These are phyloP conservation scores for Gallirallus australis DNA, from an alignment of 2,797 vertebrate genomes.

Conservation along the genomic window DNA sequence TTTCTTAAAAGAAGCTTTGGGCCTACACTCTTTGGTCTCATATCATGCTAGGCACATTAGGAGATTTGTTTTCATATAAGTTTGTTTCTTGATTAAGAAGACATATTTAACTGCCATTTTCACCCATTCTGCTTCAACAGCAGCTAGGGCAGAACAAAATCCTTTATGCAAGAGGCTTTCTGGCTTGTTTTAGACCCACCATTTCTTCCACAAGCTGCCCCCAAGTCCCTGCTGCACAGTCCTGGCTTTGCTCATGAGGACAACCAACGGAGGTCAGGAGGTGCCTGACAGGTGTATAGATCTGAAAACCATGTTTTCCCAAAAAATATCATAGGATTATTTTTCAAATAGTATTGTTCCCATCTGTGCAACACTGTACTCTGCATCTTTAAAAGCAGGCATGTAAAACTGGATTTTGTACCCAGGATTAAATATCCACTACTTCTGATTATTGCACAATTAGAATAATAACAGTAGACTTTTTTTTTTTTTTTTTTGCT, in stretches of 20 bases:
- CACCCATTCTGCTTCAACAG: background rate
- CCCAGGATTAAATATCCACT: background rate
- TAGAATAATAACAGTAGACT: conserved; percentile 4
- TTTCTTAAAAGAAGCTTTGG: background rate
- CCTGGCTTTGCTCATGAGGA: background rate
- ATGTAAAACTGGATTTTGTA: background rate
- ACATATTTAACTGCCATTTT: background rate
- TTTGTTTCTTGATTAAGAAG: background rate
- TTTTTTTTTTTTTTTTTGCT: conserved; percentile 10
- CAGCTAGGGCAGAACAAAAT: background rate
- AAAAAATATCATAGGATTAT: background rate
- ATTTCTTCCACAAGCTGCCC: background rate
- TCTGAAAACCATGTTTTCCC: background rate
- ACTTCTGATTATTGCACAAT: background rate
- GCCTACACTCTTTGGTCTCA: background rate
- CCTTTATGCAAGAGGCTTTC: background rate
- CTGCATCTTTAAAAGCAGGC: background rate
- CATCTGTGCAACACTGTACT: background rate
- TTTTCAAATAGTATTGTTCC: background rate
- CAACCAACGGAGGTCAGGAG: background rate
- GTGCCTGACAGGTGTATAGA: fast-evolving
- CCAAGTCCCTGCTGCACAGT: background rate
- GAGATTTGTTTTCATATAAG: background rate
- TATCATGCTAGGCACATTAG: background rate
- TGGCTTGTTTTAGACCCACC: background rate